Evolutionary conservation across 1,140 invertebrate species (phyloP), one percentile per base, ranked within the genome.

Genomic region (Vollenhovia emeryi): DNA sequence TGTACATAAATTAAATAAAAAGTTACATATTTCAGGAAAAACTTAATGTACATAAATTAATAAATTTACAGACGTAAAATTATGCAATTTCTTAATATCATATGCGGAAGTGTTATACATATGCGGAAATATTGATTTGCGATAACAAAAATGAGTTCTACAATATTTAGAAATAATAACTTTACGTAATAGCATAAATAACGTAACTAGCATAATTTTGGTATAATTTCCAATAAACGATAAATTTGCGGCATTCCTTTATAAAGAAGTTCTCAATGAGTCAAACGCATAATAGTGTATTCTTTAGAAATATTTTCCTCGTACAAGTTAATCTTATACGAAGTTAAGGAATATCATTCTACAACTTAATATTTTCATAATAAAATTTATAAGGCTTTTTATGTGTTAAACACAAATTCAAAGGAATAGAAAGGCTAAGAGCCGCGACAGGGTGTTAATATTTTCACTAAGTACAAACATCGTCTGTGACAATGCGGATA

Each of bases 1-100:
- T 74, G 7, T 82, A 59, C 4, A 60, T 73, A 59, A 45, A 59
- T 48, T 52, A 21, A 59, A 73, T 73, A 82, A 82, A 82, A 73
- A 55, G n/a, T 71, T 55, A n/a, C 21, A 18, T 55, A n/a, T n/a
- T 24, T 21, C 7, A 43, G 30, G 3, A 43, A 59, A 45, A 40
- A 2, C 2, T 52, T 36, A n/a, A n/a, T n/a, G n/a, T n/a, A n/a
- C n/a, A n/a, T n/a, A n/a, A n/a, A n/a, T n/a, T n/a, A n/a, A n/a
- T n/a, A n/a, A n/a, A n/a, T n/a, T n/a, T n/a, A n/a, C n/a, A n/a
- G n/a, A n/a, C n/a, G n/a, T n/a, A n/a, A n/a, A 15, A 55, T 52
- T 52, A 21, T 52, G 6, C 4, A 52, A 52, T 21, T 52, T 52
- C 50, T 2, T 52, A 8, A 52, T 2, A n/a, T 52, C 7, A 52